Evolutionary conservation across 64 coral and sea anemone species (phyloP).

Genomic region (Astreopora myriophthalma): DNA sequence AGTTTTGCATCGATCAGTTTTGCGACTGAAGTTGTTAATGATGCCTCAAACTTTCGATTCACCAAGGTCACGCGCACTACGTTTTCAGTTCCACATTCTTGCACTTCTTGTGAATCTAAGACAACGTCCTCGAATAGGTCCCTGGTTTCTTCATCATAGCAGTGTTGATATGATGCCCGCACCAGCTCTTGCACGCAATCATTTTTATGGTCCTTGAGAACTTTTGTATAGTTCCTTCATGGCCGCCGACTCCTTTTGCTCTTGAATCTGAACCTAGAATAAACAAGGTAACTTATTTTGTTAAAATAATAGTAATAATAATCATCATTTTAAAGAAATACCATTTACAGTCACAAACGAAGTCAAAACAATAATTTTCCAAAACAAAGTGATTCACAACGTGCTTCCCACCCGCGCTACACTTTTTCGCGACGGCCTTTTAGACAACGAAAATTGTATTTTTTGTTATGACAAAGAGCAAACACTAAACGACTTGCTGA

Average conservation of each 20-base stretch:
- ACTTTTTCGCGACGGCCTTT: too few relatives aligned
- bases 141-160: neutral
- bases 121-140: neutral
- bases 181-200: neutral
- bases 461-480: too few relatives aligned
- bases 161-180: neutral
- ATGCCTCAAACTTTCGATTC: neutral
- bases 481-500: too few relatives aligned
- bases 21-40: neutral
- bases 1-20: neutral
- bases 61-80: neutral
- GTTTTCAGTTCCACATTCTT: neutral
- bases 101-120: neutral
- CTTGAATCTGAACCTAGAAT: neutral
- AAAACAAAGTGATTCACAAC: too few relatives aligned
- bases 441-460: too few relatives aligned
- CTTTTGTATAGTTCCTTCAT: conserved; percentile 3
- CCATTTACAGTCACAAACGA: too few relatives aligned
- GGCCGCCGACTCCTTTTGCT: neutral
- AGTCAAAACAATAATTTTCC: too few relatives aligned
- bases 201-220: conserved; percentile 24
- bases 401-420: too few relatives aligned
- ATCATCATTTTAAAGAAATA: too few relatives aligned
- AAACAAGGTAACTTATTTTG: neutral
- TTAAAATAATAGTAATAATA: neutral